Percentiles rank a stretch among this genome's conserved stretches.
Evolutionary conservation across 2,888 invertebrate species (phyloP).

Genomic region (Pheosia tremula): DNA sequence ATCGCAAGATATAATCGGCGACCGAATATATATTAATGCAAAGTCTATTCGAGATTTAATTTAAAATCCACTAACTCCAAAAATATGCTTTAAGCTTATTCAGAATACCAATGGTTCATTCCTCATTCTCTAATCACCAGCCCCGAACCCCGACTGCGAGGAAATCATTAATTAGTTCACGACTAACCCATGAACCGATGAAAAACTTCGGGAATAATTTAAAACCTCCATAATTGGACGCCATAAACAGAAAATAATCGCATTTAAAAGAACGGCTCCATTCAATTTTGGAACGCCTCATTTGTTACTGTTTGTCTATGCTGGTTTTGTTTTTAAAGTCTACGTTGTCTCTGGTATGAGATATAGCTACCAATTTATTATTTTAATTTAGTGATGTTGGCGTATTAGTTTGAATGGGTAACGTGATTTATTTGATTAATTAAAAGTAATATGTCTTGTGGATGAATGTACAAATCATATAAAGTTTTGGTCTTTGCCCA

Average conservation of each 20-base stretch:
- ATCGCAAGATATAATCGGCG: too few species aligned
- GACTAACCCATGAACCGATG: slow-evolving; percentile 9
- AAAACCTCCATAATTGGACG: slow-evolving; percentile 8
- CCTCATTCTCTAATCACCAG: slow-evolving; percentile 9
- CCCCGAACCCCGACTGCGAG: slow-evolving; percentile 8
- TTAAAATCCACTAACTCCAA: neutral
- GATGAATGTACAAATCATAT: neutral
- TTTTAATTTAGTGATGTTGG: slow-evolving; percentile 9
- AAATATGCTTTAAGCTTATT: slow-evolving; percentile 3
- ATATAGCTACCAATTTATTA: slow-evolving; percentile 8
- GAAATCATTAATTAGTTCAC: slow-evolving; percentile 11
- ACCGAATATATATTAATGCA: neutral
- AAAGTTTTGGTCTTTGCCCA: neutral
- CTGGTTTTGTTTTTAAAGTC: slow-evolving; percentile 7
- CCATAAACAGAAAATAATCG: slow-evolving; percentile 9
- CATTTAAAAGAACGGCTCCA: slow-evolving; percentile 6
- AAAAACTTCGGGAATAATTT: slow-evolving; percentile 8
- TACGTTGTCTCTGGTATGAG: slow-evolving; percentile 9
- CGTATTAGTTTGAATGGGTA: slow-evolving; percentile 7
- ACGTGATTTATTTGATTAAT: slow-evolving; percentile 7
- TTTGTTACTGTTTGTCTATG: slow-evolving; percentile 10
- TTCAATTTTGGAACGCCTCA: slow-evolving; percentile 8
- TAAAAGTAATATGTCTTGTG: slow-evolving; percentile 3
- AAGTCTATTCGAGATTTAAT: slow-evolving; percentile 3
- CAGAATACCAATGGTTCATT: slow-evolving; percentile 4